Evolutionary conservation across 2,113 vertebrate genomes (phyloP), one percentile per base, ranked within the genome.

Genomic region (Pseudopipra pipra): DNA sequence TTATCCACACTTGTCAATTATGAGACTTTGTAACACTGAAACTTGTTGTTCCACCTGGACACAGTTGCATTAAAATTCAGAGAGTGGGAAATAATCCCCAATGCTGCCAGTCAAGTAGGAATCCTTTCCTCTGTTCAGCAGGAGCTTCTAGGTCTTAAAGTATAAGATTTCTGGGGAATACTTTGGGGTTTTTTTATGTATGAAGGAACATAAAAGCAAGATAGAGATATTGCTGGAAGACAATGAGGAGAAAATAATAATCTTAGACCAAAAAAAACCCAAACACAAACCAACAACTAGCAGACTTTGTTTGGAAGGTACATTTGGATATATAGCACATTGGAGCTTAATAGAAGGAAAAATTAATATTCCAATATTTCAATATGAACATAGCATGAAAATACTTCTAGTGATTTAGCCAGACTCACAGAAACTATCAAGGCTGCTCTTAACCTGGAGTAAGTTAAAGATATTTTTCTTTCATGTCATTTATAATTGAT

Each of bases 51-150:
- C 65, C 80, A 93, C 65, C 76, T 93, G 79, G 79, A 54, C 83
- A 70, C 17, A 37, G 54, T 73, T 62, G 44, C 61, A 61, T 95
- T 96, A 96, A 85, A 82, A 91, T 84, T 86, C 49, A 96, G 82
- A 73, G 51, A 72, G 86, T 95, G 93, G 67, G 72, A 68, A 92
- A 74, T 92, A 94, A 89, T 90, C 73, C 55, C 62, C 89, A 84
- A 6, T 43, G 87, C 37, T 95, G 78, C 93, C 91, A 65, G 85
- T 95, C 95, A 90, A 94, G 84, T 23, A 90, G 70, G 49, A 95
- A 77, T 89, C 46, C 17, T 75, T 94, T 81, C 33, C 73, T 92
- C 70, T 92, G 23, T 86, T 93, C 59, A 61, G 58, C 37, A 85
- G 58, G 51, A 91, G 19, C 23, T 93, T 88, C 68, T 74, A 52